phyloP scores from a whole-genome alignment of 2,888 invertebrate genomes.

The Kuschelorhynchus macadamiae region DNA sequence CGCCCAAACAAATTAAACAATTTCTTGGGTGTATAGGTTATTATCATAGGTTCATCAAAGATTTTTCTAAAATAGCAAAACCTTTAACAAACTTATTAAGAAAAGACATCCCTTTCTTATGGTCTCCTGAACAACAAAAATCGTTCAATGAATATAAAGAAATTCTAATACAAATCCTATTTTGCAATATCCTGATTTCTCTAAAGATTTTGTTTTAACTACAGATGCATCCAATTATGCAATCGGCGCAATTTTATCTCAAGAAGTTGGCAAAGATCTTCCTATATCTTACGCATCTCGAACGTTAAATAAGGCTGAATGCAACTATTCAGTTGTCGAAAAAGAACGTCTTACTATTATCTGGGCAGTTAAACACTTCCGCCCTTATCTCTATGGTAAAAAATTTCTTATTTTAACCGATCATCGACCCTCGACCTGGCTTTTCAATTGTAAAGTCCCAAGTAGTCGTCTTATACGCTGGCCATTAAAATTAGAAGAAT shows the following conservation, averaged over 20 bases:
- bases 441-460: slow-evolving; percentile 65
- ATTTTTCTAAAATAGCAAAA: slow-evolving; percentile 57
- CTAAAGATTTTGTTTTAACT: slow-evolving; percentile 37
- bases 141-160: slow-evolving; percentile 52
- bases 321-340: slow-evolving; percentile 54
- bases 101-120: slow-evolving; percentile 43
- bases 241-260: slow-evolving; percentile 44
- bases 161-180: slow-evolving; percentile 44
- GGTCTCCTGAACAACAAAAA: slow-evolving; percentile 45
- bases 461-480: slow-evolving; percentile 62
- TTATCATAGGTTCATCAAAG: slow-evolving; percentile 59
- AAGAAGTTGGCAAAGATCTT: slow-evolving; percentile 37
- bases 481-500: slow-evolving; percentile 61
- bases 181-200: slow-evolving; percentile 45
- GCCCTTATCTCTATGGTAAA: slow-evolving; percentile 57
- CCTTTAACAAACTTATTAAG: slow-evolving; percentile 53
- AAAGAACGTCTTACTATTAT: slow-evolving; percentile 57
- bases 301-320: slow-evolving; percentile 48
- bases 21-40: slow-evolving; percentile 60
- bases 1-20: slow-evolving; percentile 58
- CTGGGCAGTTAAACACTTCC: slow-evolving; percentile 56
- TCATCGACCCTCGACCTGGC: slow-evolving; percentile 63
- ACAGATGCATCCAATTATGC: slow-evolving; percentile 41
- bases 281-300: slow-evolving; percentile 42
- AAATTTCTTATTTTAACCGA: slow-evolving; percentile 65